These are phyloP conservation scores for Hyles euphorbiae DNA, from an alignment of 1,140 invertebrate species.

Conservation along the genomic window DNA sequence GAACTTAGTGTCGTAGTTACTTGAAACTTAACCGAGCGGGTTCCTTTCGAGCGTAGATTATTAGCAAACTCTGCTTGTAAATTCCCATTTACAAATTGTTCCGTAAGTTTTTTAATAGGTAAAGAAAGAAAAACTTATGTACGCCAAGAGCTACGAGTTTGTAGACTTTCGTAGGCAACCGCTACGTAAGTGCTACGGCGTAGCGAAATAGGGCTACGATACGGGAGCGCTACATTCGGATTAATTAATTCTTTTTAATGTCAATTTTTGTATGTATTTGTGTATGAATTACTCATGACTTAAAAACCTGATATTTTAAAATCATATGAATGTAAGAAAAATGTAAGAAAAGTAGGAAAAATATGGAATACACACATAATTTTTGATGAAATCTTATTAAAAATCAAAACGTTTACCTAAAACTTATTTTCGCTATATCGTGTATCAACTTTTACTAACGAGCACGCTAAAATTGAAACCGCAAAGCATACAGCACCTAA, in stretches of 20 bases:
- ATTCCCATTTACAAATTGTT: constrained; percentile 17
- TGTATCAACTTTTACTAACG: too few relatives aligned
- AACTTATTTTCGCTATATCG: too few relatives aligned
- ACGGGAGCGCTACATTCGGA: neutral
- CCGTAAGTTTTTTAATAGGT: constrained; percentile 4
- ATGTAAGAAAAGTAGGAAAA: too few relatives aligned
- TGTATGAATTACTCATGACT: neutral
- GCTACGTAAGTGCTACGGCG: constrained; percentile 7
- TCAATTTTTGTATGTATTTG: neutral
- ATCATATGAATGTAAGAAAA: too few relatives aligned
- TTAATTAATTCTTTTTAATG: too few relatives aligned
- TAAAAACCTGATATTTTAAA: too few relatives aligned
- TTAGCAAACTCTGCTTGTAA: constrained; percentile 17
- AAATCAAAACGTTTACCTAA: too few relatives aligned
- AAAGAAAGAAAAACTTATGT: neutral
- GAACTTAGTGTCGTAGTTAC: neutral
- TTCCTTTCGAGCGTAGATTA: constrained; percentile 16
- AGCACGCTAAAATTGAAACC: too few relatives aligned
- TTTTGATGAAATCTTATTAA: too few relatives aligned
- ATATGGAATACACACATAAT: too few relatives aligned
- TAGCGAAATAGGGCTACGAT: neutral
- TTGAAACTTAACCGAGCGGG: constrained; percentile 14
- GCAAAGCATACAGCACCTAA: too few relatives aligned
- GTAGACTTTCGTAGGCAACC: neutral
- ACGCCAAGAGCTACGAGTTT: neutral